Percentiles rank a stretch among this genome's conserved stretches.
These are phyloP conservation scores for Strigops habroptila DNA, from an alignment of 2,113 vertebrate species.

Conservation along the genomic window DNA sequence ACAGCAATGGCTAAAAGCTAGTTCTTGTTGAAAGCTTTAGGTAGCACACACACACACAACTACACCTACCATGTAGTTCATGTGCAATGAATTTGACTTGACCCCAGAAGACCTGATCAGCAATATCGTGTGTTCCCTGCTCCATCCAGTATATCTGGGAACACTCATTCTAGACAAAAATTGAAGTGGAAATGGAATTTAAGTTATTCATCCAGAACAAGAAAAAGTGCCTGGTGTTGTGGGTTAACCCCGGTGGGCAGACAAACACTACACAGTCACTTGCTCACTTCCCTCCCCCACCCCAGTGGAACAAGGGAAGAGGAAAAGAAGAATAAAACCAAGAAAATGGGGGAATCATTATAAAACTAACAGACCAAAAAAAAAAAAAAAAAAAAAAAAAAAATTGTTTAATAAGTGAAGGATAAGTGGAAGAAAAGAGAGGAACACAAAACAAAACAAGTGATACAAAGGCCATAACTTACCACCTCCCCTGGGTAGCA, in stretches of 20 bases:
- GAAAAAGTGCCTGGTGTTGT: not conserved
- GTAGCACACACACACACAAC: not conserved
- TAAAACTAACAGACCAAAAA: not conserved
- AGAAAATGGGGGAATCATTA: not conserved
- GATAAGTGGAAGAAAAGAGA: not conserved
- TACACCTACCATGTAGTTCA: not conserved
- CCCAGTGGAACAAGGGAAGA: accelerated
- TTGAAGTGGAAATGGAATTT: not conserved
- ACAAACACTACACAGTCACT: not conserved
- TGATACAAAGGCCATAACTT: not conserved
- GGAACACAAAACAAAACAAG: not conserved
- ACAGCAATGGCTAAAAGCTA: not conserved
- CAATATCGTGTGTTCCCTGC: not conserved
- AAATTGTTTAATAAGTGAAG: not conserved
- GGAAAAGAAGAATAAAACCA: not conserved
- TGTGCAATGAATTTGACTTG: not conserved
- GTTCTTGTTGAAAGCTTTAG: not conserved
- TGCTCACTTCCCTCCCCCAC: not conserved
- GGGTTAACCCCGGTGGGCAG: accelerated
- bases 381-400: not conserved
- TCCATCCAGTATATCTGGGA: not conserved
- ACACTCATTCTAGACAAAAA: not conserved
- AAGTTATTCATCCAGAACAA: not conserved
- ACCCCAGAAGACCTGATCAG: not conserved
- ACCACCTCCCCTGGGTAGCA: not conserved